Evolutionary conservation across 1,140 invertebrate species (phyloP), one percentile per base, ranked within the genome.

Genomic region (Phocides pigmalion): DNA sequence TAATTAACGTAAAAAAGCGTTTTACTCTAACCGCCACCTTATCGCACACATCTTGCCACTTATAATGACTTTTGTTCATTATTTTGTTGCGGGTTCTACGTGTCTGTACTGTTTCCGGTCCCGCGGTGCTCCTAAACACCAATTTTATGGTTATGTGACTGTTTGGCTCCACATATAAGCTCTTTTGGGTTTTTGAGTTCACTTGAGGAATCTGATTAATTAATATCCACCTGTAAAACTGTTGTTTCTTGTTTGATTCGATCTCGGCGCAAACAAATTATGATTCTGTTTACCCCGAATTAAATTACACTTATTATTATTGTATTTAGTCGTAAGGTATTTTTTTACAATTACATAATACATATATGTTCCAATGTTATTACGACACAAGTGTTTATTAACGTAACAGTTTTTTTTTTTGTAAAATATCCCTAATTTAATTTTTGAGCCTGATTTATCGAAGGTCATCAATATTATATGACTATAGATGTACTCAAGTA

Each of bases 1-100:
- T 90, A 90, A 90, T 90, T 90, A 90, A 90, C 83, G 86, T 90
- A 87, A 90, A 89, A 85, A 87, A 87, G 84, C 79, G 76, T 84
- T 87, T 89, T 90, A 87, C 81, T 83, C 70, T 82, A 83, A 80
- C 80, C 79, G 81, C 65, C 69, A 68, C 37, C 74, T 89, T 89
- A 89, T 89, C 87, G 72, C 66, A 51, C 35, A 75, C 72, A 87
- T 87, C 83, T 87, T 67, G 79, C 77, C 80, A 79, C 74, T 84
- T 87, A 85, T 87, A 85, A 88, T 89, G 76, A 89, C 82, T 87
- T 81, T 85, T 84, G 82, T 87, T 89, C 84, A 85, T 88, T 90
- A 87, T 87, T 88, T 87, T 77, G 83, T 84, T 81, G 85, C 74
- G 71, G 75, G 72, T 49, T 79, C 61, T 72, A 70, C 72, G 74